Base-by-base conservation (phyloP, 1,140 invertebrate species). In the Zaprionus ornatus region DNA sequence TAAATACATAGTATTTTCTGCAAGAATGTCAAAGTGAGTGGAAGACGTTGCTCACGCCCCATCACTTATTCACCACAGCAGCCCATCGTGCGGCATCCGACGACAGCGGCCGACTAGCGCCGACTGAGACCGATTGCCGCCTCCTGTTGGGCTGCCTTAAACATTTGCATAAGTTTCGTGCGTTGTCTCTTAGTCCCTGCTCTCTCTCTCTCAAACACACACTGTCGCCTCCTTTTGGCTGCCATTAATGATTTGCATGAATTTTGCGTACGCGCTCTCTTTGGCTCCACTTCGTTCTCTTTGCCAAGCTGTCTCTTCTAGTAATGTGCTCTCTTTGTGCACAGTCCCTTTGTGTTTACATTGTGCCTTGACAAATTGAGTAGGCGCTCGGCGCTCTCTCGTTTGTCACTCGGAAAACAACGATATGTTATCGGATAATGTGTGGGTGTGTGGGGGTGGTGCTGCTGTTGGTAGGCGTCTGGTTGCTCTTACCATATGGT, bases 401-500 rank as follows among this genome's bases (percentile, higher is more conserved):
- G 40, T n/a, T 17, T 42, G 40, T 42, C 40, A 42, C 40, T 42
- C 40, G 15, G 40, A 19, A 50, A 19, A 13, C 45, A 19, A 19
- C 45, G 45, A 50, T 50, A 50, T 21, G 45, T 50, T 50, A 50
- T 50, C 45, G 55, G 32, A 40, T 17, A 27, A 23, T 23, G 27
- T 55, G 21, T 37, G 61, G 65, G 45, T 9, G 59, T 25, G 42
- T 19, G 13, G 42, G 27, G 7, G 6, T 13, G 21, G n/a, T 32
- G 29, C 29, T 9, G 29, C 32, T 27, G 13, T 25, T n/a, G 5
- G 59, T 63, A 17, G 42, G 71, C 37, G 50, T 15, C 27, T 74
- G 35, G 40, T 6, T 62, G 25, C 17, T 48, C 67, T 56, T 65
- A 73, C 73, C 84, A 88, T 87, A 87, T 87, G 84, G 84, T 80